These are phyloP conservation scores for Gari tellinella DNA, from an alignment of 2,888 invertebrate genomes.

Conservation along the genomic window DNA sequence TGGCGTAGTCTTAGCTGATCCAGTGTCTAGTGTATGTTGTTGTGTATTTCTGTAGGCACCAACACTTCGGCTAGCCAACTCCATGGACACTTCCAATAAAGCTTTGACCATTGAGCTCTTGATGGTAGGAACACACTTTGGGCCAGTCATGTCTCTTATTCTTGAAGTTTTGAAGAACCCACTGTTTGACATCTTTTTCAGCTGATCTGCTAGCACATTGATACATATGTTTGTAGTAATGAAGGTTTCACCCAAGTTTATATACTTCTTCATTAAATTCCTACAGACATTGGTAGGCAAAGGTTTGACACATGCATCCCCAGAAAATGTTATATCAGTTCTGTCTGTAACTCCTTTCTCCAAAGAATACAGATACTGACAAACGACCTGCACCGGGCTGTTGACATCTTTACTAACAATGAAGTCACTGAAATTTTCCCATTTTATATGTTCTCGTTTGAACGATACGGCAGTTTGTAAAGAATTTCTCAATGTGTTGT, in stretches of 20 bases:
- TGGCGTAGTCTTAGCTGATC: not conserved
- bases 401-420: constrained; percentile 53
- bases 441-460: constrained; percentile 43
- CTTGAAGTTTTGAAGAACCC: constrained; percentile 56
- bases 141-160: constrained; percentile 48
- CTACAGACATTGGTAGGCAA: constrained; percentile 44
- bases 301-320: constrained; percentile 20
- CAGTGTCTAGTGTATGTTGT: constrained; percentile 13
- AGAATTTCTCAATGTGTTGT: constrained; percentile 57
- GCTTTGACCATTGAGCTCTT: constrained; percentile 41
- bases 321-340: constrained; percentile 51
- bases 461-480: constrained; percentile 62
- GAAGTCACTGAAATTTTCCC: constrained; percentile 53
- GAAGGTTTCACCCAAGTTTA: constrained; percentile 54
- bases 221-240: constrained; percentile 58
- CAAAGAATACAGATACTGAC: constrained; percentile 54
- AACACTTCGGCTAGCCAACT: constrained; percentile 50
- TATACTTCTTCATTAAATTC: constrained; percentile 44
- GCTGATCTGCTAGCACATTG: constrained; percentile 69
- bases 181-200: constrained; percentile 70
- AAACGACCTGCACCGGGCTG: constrained; percentile 70
- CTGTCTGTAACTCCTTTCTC: constrained; percentile 47
- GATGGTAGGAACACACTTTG: constrained; percentile 10
- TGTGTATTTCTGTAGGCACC: constrained; percentile 37
- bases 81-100: constrained; percentile 39